A percentile compares a stretch with the other conserved stretches of the same genome.
Conservation (phyloP, 2,113 vertebrate species). For the Onychorhynchus coronatus region DNA sequence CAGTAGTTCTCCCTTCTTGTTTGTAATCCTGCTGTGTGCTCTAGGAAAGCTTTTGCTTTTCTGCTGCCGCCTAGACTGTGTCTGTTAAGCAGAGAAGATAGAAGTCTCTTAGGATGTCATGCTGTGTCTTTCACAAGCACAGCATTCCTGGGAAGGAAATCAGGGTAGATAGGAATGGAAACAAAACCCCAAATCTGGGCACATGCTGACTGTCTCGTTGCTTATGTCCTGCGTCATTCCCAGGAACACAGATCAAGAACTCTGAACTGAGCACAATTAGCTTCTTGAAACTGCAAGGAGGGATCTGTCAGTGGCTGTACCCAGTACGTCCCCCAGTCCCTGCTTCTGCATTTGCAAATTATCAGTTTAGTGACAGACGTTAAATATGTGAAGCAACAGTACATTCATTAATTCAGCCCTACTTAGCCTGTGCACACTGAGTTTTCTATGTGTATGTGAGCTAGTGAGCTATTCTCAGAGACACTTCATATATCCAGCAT, state of each 20-base stretch:
- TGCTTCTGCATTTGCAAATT: constrained; percentile 21
- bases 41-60: not conserved
- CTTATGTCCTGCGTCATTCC: not conserved
- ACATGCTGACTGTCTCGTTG: not conserved
- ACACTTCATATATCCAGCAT: not conserved
- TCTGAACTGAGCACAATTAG: not conserved
- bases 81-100: not conserved
- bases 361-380: not conserved
- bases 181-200: not conserved
- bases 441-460: not conserved
- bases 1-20: not conserved
- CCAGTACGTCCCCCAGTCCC: not conserved
- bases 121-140: not conserved
- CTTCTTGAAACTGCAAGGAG: not conserved
- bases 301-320: not conserved
- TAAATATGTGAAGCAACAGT: constrained; percentile 6
- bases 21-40: not conserved
- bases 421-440: not conserved
- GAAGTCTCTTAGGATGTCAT: not conserved
- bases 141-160: not conserved
- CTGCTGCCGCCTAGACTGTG: not conserved
- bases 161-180: not conserved
- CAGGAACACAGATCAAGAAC: not conserved
- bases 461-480: not conserved
- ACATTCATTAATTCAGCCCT: constrained; percentile 31